A percentile compares a stretch with the other conserved stretches of the same genome.
These are phyloP conservation scores for Drosophila rhopaloa DNA, from an alignment of 1,140 invertebrate genomes.

Conservation along the genomic window DNA sequence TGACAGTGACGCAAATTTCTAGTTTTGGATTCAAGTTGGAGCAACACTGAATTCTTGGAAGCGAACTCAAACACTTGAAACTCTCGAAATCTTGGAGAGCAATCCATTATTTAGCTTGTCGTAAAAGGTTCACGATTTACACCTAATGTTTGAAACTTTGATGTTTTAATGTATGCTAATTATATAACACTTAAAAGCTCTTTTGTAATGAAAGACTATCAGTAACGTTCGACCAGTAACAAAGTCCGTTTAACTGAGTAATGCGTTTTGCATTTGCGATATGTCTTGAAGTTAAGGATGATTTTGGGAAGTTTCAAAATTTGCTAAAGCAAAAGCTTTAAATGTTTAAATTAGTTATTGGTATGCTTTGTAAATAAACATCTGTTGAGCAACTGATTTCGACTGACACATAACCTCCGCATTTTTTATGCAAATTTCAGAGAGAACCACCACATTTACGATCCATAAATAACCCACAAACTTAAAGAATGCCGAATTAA, in stretches of 20 bases:
- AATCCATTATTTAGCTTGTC: slow-evolving; percentile 1
- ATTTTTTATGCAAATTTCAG: neutral
- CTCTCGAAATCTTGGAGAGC: slow-evolving; percentile 7
- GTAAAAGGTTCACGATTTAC: neutral
- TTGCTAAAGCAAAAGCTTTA: neutral
- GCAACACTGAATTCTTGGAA: slow-evolving; percentile 22
- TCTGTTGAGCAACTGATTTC: neutral
- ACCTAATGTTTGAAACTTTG: neutral
- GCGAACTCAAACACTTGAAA: slow-evolving; percentile 11
- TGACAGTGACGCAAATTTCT: slow-evolving; percentile 39
- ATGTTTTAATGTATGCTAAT: neutral
- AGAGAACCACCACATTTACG: neutral
- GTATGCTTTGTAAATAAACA: neutral
- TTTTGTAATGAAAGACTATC: neutral
- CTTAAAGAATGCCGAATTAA: neutral
- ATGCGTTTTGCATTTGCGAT: neutral
- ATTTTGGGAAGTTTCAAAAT: too few species aligned
- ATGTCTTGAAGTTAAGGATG: too few species aligned
- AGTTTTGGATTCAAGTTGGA: slow-evolving; percentile 31
- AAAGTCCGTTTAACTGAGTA: slow-evolving; percentile 3
- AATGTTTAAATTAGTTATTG: neutral
- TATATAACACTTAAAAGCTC: slow-evolving; percentile 7
- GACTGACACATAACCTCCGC: neutral
- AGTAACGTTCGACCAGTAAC: slow-evolving; percentile 2
- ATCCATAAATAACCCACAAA: slow-evolving; percentile 5